A percentile compares a stretch with the other conserved stretches of the same genome.
These are phyloP conservation scores for Callipepla squamata DNA, from an alignment of 2,113 vertebrate genomes.

Conservation along the genomic window DNA sequence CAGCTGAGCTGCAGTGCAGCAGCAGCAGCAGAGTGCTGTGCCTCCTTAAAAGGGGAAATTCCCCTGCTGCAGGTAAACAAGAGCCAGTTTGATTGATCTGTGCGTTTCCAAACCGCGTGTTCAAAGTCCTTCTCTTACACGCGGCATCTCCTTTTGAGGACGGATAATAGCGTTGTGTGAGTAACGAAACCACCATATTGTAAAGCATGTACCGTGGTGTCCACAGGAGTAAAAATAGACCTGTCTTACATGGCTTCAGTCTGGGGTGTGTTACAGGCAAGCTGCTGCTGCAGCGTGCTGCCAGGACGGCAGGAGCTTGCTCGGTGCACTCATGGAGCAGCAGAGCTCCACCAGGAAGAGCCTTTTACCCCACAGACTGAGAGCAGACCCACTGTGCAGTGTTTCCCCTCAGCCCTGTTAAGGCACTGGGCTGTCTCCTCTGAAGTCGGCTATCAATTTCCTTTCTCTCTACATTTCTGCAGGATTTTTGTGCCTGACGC, in stretches of 20 bases:
- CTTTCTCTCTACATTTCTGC: neutral
- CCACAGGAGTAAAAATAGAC: neutral
- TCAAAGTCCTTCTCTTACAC: neutral
- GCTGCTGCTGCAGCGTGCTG: neutral
- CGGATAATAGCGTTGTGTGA: neutral
- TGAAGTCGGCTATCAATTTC: neutral
- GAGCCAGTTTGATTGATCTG: neutral
- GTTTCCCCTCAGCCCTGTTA: rapidly evolving
- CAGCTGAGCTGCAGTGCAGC: neutral
- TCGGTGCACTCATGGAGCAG: neutral
- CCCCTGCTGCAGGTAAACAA: neutral
- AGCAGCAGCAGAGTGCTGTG: neutral
- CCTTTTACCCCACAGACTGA: rapidly evolving
- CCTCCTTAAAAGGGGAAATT: neutral
- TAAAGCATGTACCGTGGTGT: neutral
- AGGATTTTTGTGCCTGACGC: neutral
- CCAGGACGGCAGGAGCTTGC: no score
- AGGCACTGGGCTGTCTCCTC: neutral
- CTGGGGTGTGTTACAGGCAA: neutral
- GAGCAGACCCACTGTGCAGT: neutral
- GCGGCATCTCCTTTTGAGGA: neutral
- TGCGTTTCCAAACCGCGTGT: neutral
- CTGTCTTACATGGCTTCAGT: neutral
- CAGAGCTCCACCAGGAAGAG: neutral
- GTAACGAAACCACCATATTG: neutral